A percentile compares a stretch with the other conserved stretches of the same genome.
These are phyloP conservation scores for Alloplasta piceator DNA, from an alignment of 2,888 invertebrate species.

Conservation along the genomic window DNA sequence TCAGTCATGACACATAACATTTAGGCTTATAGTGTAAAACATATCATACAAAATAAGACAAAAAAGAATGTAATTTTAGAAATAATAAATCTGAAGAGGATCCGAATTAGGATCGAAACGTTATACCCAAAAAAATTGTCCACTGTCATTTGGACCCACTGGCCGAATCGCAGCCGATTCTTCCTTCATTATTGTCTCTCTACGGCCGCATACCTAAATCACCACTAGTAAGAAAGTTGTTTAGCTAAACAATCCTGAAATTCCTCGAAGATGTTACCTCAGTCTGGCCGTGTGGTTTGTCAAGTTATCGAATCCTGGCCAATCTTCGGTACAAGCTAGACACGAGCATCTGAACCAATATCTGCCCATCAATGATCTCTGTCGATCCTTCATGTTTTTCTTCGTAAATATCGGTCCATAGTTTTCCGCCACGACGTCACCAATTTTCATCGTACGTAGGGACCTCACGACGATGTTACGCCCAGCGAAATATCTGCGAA, in stretches of 20 bases:
- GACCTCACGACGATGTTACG: conserved; percentile 89
- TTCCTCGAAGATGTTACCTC: conserved; percentile 75
- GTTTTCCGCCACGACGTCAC: conserved; percentile 91
- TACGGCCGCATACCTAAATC: too few species aligned
- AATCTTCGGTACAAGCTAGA: conserved; percentile 89
- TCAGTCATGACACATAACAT: too few species aligned
- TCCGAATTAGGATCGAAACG: too few species aligned
- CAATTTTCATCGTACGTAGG: conserved; percentile 86
- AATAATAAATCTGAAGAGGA: too few species aligned
- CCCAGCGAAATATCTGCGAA: conserved; percentile 89
- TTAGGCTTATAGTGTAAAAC: too few species aligned
- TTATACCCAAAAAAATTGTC: too few species aligned
- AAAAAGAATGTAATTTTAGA: too few species aligned
- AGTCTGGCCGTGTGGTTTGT: conserved; percentile 82
- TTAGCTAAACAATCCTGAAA: neutral
- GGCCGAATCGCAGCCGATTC: too few species aligned
- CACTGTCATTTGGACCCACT: too few species aligned
- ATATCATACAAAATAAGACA: too few species aligned
- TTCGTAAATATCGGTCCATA: conserved; percentile 92
- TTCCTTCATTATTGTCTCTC: too few species aligned
- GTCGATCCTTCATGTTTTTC: conserved; percentile 85
- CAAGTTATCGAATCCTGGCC: conserved; percentile 88
- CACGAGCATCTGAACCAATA: conserved; percentile 93
- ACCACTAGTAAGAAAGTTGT: too few species aligned
- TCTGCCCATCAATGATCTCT: conserved; percentile 87